Conservation (phyloP, 2,113 vertebrate genomes). For the Cynopterus brachyotis region DNA sequence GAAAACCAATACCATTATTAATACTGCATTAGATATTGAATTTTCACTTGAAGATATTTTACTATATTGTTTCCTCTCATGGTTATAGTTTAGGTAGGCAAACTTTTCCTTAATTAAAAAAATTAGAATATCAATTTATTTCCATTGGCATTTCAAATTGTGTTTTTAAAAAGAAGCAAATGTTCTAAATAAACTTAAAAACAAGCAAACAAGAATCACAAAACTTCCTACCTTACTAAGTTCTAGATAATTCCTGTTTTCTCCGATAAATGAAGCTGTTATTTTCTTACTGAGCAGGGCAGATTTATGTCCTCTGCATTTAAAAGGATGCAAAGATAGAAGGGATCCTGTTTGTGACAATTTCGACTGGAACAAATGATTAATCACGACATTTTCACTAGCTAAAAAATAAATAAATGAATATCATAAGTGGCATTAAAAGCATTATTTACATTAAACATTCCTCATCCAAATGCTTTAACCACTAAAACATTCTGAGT, state of each 20-base stretch:
- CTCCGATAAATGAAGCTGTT: constrained; percentile 75
- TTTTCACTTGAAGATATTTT: neutral
- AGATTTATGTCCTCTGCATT: constrained; percentile 89
- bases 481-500: neutral
- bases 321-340: constrained; percentile 86
- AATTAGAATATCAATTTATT: neutral
- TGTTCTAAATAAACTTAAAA: neutral
- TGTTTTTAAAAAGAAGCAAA: neutral
- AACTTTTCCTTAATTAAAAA: neutral
- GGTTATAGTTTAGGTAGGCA: neutral
- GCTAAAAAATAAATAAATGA: constrained; percentile 83
- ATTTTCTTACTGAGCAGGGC: constrained; percentile 86
- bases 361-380: constrained; percentile 95
- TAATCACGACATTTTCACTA: constrained; percentile 94
- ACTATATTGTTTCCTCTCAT: neutral
- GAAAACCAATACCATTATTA: neutral
- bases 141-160: neutral
- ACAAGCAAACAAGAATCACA: neutral
- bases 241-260: constrained; percentile 88
- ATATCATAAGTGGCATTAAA: neutral
- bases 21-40: neutral
- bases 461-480: neutral
- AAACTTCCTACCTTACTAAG: constrained; percentile 89
- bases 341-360: constrained; percentile 94
- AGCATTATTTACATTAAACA: neutral